Base-by-base conservation (phyloP, 2,113 vertebrate species). In the Platanista minor region DNA sequence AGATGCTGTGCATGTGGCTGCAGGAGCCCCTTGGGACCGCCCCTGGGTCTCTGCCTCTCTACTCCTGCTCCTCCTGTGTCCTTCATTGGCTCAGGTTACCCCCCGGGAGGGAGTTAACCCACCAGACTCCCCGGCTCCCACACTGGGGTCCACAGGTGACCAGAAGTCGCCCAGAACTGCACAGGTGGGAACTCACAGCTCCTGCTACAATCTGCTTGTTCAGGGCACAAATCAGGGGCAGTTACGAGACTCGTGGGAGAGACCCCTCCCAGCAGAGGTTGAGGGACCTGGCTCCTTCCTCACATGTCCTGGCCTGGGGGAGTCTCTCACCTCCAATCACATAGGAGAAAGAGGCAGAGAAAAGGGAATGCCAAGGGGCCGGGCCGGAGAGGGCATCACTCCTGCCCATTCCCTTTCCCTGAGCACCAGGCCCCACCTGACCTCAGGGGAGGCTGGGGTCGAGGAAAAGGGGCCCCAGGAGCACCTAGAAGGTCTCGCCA, bases 251-350 rank as follows among this genome's bases (percentile, higher is more conserved):
- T 18, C 15, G 29, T 27, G 25, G 29, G 33, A 41, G 52, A 2
- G 2, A 33, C 2, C 20, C 67, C 54, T 49, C 49, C 66, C 6
- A 36, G n/a, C 66, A 31, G 29, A n/a, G 57, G n/a, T 41, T 23
- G 46, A 0, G 1, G 66, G 3, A 1, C 80, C 61, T 2, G 5
- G 54, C 57, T 6, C 59, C 91, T 49, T 27, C 49, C 49, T 39
- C 21, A 2, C 0, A 21, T 6, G 49, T 9, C 20, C 5, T 15
- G 20, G 46, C 29, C 71, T 13, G 1, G 0, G 23, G 14, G 69
- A 9, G 10, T 5, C 1, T 21, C 4, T 33, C 33, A 52, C 33
- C n/a, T n/a, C 69, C 71, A n/a, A 3, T 54, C 3, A 0, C 1
- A 1, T 6, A 13, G 21, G 21, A 43, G 66, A 49, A 75, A 15